These are phyloP conservation scores for Loriculus beryllinus DNA, from an alignment of 2,797 vertebrate genomes.

Conservation along the genomic window DNA sequence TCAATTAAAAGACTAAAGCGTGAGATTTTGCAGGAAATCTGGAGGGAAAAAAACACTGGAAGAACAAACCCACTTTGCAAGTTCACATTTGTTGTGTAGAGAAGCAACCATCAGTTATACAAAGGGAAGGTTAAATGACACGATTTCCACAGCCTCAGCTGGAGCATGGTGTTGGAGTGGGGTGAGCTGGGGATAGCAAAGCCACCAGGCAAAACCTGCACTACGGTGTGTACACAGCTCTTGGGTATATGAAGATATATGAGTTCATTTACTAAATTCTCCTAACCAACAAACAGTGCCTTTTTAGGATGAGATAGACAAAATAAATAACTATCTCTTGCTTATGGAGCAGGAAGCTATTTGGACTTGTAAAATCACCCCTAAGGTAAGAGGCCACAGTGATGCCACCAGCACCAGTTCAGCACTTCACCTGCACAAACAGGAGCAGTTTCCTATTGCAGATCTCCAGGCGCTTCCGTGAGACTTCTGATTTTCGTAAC, in stretches of 20 bases:
- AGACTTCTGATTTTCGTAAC: slow-evolving; percentile 83
- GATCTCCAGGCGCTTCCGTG: slow-evolving; percentile 84
- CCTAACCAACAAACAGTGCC: not conserved
- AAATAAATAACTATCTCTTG: not conserved
- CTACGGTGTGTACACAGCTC: fast-evolving
- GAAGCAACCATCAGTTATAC: not conserved
- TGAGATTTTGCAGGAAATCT: not conserved
- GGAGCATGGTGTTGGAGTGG: fast-evolving
- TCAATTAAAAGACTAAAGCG: not conserved
- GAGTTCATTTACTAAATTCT: not conserved
- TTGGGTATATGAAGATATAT: not conserved
- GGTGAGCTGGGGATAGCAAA: not conserved
- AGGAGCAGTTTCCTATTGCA: slow-evolving; percentile 87
- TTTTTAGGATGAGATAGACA: not conserved
- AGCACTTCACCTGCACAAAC: slow-evolving; percentile 83
- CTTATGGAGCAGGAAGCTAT: not conserved
- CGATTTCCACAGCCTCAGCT: not conserved
- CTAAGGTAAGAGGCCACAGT: not conserved
- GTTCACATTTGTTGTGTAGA: not conserved
- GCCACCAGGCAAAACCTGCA: not conserved
- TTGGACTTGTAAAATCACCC: slow-evolving; percentile 1
- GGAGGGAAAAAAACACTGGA: not conserved
- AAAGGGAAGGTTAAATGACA: not conserved
- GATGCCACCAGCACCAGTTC: not conserved
- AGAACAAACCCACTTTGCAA: not conserved